phyloP scores from a whole-genome alignment of 2,113 vertebrate species.

The Amazona vittata region DNA sequence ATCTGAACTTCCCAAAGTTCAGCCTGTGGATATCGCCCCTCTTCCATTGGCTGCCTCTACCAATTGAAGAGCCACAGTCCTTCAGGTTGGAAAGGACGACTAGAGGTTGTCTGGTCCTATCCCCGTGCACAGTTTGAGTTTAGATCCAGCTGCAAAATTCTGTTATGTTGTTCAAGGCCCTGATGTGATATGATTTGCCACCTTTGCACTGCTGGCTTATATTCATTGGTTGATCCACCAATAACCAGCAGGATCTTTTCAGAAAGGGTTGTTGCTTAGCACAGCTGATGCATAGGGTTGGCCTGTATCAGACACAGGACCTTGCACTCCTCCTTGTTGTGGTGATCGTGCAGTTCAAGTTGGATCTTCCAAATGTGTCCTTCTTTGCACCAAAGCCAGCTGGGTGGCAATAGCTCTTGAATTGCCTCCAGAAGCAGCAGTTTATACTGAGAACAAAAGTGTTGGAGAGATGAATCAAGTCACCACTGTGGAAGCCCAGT shows the following conservation, averaged over 20 bases:
- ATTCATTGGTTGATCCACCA: neutral
- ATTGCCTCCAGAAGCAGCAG: neutral
- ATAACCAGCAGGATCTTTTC: neutral
- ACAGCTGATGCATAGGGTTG: neutral
- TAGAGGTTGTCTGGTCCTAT: neutral
- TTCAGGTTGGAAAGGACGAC: neutral
- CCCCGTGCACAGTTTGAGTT: neutral
- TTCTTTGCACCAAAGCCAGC: neutral
- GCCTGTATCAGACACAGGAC: neutral
- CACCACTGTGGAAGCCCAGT: neutral
- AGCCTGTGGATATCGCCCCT: neutral
- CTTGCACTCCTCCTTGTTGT: neutral
- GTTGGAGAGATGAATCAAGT: neutral
- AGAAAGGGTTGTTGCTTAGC: neutral
- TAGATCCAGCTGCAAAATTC: neutral
- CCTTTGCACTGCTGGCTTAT: neutral
- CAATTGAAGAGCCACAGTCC: accelerated
- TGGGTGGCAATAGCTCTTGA: neutral
- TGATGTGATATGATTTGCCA: neutral
- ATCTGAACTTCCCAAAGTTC: neutral
- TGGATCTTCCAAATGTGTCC: neutral
- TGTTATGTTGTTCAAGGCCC: neutral
- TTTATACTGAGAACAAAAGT: neutral
- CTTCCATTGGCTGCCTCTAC: neutral
- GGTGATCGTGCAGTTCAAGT: neutral